These are phyloP conservation scores for Lumbricus terrestris DNA, from an alignment of 2,888 invertebrate species.

Conservation along the genomic window DNA sequence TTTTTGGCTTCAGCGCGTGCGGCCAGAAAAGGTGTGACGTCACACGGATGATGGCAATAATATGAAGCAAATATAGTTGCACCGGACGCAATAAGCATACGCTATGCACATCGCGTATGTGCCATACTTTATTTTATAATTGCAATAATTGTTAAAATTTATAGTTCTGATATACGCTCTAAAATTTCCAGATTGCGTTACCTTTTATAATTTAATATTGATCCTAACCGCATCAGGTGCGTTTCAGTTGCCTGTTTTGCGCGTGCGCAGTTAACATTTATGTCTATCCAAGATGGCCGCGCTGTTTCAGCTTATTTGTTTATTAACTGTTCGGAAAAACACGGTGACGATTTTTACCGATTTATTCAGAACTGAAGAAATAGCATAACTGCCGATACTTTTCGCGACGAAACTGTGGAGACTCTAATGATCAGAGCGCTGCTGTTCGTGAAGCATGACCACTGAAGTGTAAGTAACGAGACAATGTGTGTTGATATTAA, in stretches of 20 bases:
- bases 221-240: neutral
- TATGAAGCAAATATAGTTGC: neutral
- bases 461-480: slow-evolving; percentile 3
- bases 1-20: neutral
- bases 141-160: neutral
- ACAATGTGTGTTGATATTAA: neutral
- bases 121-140: neutral
- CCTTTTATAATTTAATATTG: neutral
- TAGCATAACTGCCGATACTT: neutral
- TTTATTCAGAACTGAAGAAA: neutral
- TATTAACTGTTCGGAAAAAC: neutral
- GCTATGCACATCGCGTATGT: neutral
- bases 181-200: neutral
- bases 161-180: neutral
- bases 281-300: neutral
- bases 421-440: neutral
- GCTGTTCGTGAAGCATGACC: neutral
- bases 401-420: neutral
- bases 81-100: neutral
- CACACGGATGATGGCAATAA: neutral
- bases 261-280: neutral
- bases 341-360: neutral
- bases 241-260: neutral
- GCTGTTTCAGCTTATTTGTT: slow-evolving; percentile 3
- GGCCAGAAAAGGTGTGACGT: neutral